Conservation (phyloP, 64 coral and sea anemone genomes). For the Actinia tenebrosa region DNA sequence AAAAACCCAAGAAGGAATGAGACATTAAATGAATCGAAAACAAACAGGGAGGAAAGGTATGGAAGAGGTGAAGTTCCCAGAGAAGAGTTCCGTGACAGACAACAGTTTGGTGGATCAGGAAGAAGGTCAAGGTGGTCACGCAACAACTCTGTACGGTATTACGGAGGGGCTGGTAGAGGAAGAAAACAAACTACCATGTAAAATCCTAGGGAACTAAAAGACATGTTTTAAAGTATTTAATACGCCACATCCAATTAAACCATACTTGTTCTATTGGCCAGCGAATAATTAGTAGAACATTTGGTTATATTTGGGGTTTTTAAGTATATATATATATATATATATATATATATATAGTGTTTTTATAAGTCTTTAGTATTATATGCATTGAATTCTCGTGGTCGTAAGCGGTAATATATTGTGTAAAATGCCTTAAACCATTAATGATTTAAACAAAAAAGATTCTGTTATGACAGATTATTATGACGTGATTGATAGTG, state of each 20-base stretch:
- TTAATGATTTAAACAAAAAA: no score
- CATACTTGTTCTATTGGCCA: not conserved
- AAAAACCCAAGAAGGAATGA: not conserved
- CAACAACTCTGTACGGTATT: not conserved
- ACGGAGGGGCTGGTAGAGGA: not conserved
- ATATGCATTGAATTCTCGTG: no score
- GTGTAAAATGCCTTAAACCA: no score
- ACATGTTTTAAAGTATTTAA: not conserved
- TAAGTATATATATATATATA: not conserved
- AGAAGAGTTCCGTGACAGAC: not conserved
- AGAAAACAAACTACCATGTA: not conserved
- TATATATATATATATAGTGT: no score
- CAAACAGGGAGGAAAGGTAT: not conserved
- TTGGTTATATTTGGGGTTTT: not conserved
- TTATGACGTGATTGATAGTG: no score
- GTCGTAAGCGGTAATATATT: no score
- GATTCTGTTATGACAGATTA: no score
- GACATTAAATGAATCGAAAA: not conserved
- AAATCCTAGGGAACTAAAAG: not conserved
- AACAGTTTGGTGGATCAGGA: constrained; percentile 19
- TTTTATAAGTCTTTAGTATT: no score
- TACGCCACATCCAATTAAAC: not conserved
- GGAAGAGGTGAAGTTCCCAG: not conserved
- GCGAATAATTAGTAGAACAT: not conserved
- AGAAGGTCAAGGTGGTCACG: not conserved